These are phyloP conservation scores for Eupithecia vulgata DNA, from an alignment of 2,888 invertebrate species.

Conservation along the genomic window DNA sequence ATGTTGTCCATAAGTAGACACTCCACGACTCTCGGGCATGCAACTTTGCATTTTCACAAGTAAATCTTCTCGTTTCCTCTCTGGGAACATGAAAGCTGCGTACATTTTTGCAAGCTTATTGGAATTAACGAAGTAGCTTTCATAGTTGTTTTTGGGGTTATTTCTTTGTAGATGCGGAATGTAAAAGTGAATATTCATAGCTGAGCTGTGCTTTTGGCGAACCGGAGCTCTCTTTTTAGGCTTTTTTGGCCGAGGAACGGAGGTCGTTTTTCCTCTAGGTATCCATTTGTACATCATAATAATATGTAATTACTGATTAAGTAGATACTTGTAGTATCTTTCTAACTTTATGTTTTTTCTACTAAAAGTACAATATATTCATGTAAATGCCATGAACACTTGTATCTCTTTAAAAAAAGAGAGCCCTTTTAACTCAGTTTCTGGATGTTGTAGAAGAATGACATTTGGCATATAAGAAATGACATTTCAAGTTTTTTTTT, in stretches of 20 bases:
- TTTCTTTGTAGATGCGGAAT: conserved; percentile 6
- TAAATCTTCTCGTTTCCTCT: conserved; percentile 39
- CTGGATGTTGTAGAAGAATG: too few relatives aligned
- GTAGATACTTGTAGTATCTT: background rate
- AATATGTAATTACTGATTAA: background rate
- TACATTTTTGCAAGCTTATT: conserved; percentile 35
- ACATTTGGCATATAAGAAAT: too few relatives aligned
- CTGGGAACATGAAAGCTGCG: conserved; percentile 31
- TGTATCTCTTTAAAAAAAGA: too few relatives aligned
- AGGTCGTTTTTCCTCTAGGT: background rate
- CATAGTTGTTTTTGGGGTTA: conserved; percentile 20
- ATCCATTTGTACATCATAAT: too few relatives aligned
- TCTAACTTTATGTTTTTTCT: background rate
- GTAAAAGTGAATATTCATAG: conserved; percentile 34
- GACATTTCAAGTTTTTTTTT: too few relatives aligned
- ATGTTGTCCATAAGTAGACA: conserved; percentile 16
- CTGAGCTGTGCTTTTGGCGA: conserved; percentile 1
- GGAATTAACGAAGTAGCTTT: conserved; percentile 32
- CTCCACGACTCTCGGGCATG: conserved; percentile 19
- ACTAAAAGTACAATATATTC: too few relatives aligned
- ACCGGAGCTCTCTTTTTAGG: background rate
- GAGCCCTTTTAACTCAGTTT: too few relatives aligned
- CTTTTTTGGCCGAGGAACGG: background rate
- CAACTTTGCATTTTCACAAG: conserved; percentile 39
- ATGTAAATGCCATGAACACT: too few relatives aligned